Evolutionary conservation across 2,113 vertebrate genomes (phyloP).

Genomic region (Benthochromis sp.): DNA sequence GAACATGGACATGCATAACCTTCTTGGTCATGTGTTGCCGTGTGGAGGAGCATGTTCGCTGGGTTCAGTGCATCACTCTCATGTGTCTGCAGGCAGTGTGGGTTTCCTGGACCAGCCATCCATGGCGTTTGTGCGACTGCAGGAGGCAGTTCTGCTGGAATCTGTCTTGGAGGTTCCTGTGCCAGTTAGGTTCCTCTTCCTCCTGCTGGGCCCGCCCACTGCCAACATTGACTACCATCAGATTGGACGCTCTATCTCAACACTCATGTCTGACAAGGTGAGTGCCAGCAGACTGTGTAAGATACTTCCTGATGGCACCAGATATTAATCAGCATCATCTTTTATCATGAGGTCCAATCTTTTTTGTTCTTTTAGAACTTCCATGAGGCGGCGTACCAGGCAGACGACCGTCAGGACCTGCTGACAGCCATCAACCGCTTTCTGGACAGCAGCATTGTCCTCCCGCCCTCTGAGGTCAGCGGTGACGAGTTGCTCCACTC

Average conservation of each 20-base stretch:
- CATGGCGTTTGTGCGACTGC: conserved; percentile 88
- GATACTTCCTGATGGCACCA: too few relatives aligned
- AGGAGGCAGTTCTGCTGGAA: conserved; percentile 83
- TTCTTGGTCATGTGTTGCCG: neutral
- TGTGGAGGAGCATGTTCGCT: neutral
- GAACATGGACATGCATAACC: neutral
- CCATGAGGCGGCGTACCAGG: conserved; percentile 83
- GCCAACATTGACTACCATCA: conserved; percentile 88
- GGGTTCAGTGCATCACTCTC: neutral
- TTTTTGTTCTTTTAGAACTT: conserved; percentile 72
- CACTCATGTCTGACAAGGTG: conserved; percentile 93
- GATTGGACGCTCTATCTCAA: conserved; percentile 89
- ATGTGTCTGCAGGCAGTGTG: conserved; percentile 74
- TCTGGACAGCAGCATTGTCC: conserved; percentile 87
- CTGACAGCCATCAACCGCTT: conserved; percentile 85
- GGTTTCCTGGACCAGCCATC: conserved; percentile 87
- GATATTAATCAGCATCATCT: neutral
- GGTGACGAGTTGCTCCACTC: conserved; percentile 85
- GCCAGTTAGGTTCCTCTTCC: conserved; percentile 87
- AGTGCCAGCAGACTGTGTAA: neutral
- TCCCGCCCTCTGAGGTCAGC: conserved; percentile 82
- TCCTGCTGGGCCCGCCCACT: conserved; percentile 84
- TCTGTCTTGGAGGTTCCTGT: conserved; percentile 87
- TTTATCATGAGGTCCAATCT: neutral
- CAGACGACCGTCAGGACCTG: conserved; percentile 84